Evolutionary conservation across 2,113 vertebrate genomes (phyloP), one percentile per base, ranked within the genome.

Genomic region (mouse (Mus musculus)): DNA sequence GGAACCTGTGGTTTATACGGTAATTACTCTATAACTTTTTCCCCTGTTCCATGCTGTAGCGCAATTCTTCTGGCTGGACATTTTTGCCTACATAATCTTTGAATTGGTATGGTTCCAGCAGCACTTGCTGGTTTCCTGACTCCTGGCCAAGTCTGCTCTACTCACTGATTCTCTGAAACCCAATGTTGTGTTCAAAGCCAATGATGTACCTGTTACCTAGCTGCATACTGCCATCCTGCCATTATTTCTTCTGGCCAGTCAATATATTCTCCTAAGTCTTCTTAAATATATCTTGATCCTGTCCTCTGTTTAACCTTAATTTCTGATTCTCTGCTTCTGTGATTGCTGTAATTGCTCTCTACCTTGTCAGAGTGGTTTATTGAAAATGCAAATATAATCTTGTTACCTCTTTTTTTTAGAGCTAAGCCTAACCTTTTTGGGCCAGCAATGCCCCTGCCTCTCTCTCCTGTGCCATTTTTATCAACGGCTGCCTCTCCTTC

Each of bases 331-430:
- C 82, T 52, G 16, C 84, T 88, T 75, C 56, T 75, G 54, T 39
- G 82, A 65, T 80, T 88, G 46, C 39, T 76, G 1, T 75, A 11
- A 87, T 56, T 33, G 20, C 42, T 73, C 56, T 82, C 30, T 54
- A 33, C 59, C 52, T 28, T 93, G 46, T 52, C 56, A 20, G 54
- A 46, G 13, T 78, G 7, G 5, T 61, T 42, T 80, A 54, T 7
- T 96, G 82, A 89, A 91, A 76, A 91, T 61, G 84, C 65, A 86
- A 5, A n/a, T 36, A 61, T 59, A 59, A 89, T 56, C 17, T 91
- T 91, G 67, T n/a, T 39, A 52, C 78, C n/a, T 91, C 2, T 54
- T 80, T 24, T 80, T 24, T 61, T 96, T 78, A 49, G 13, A 67
- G 77, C 42, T 28, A 49, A 93, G 4, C 7, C 69, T 65, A 19